Conservation (phyloP, 2,888 invertebrate species). For the Drosophila meridiana region DNA sequence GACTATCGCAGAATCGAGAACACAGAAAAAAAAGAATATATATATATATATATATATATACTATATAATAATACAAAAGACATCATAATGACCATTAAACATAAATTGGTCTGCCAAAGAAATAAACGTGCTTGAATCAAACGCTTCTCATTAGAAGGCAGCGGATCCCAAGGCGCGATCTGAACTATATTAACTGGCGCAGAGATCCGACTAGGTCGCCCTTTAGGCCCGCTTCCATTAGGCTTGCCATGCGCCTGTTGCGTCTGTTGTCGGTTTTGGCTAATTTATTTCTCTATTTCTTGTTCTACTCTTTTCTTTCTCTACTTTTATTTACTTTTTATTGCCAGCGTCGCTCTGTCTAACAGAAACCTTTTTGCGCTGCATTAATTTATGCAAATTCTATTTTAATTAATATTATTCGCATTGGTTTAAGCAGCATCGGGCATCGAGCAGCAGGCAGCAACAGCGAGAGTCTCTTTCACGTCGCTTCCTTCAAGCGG, state of each 20-base stretch:
- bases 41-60: neutral
- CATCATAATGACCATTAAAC: constrained; percentile 64
- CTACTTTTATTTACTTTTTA: constrained; percentile 4
- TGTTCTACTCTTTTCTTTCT: neutral
- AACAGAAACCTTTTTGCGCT: constrained; percentile 65
- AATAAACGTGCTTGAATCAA: constrained; percentile 41
- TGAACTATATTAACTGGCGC: constrained; percentile 5
- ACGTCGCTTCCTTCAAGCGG: constrained; percentile 49
- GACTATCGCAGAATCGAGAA: constrained; percentile 58
- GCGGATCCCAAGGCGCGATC: constrained; percentile 21
- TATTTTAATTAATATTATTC: constrained; percentile 77
- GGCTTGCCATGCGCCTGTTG: neutral
- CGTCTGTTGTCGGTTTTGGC: neutral
- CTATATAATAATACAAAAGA: constrained; percentile 43
- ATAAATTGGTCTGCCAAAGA: constrained; percentile 51
- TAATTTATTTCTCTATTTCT: constrained; percentile 8
- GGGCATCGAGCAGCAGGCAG: constrained; percentile 21
- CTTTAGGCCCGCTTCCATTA: neutral
- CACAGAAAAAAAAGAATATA: constrained; percentile 10
- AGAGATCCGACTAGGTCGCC: constrained; percentile 6
- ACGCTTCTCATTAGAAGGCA: constrained; percentile 21
- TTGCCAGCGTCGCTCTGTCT: constrained; percentile 74
- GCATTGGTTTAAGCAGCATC: constrained; percentile 40
- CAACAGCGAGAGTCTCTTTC: constrained; percentile 56
- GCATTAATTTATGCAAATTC: constrained; percentile 78